Base-by-base conservation (phyloP, 1,140 invertebrate species). In the Diabrotica undecimpunctata region DNA sequence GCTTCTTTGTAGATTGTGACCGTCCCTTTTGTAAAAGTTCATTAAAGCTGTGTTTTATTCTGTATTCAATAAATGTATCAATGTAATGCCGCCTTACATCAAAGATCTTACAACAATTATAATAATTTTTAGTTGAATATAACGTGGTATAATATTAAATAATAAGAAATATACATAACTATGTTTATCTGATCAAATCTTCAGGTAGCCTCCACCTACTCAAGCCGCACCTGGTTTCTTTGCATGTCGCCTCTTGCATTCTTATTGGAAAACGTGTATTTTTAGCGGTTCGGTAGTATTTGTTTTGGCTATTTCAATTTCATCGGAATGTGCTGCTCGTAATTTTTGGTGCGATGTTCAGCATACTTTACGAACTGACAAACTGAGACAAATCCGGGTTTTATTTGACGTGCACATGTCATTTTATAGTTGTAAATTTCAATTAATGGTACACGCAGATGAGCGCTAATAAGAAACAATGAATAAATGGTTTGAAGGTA, bases 221-320 rank as follows among this genome's bases (percentile, higher is more conserved):
- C 41, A 46, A 46, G 41, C 41, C 41, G 41, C 41, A 46, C n/a
- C 41, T 25, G 61, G 52, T 35, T 54, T 62, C 61, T 54, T 41
- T 50, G 51, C 51, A 54, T 52, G 36, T 62, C 46, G 51, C 51
- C 53, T 62, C 52, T 62, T 62, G 61, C 2, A 54, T 55, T 55
- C 53, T 41, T 54, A 54, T 62, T 38, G 61, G 53, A 62, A 54
- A 62, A 36, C 7, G 11, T n/a, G 52, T 62, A 62, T 62, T 62
- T 62, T 62, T 62, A 54, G 61, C 46, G 11, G 9, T 61, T 54
- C 52, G 61, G 61, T 38, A 62, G 50, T 62, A 54, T 62, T 62
- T 62, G 61, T 62, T 62, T 62, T 62, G 61, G 61, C 61, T 62
- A 62, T 62, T 62, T 54, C 61, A 54, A 37, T 62, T 62, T 54